These are phyloP conservation scores for Pipistrellus pipistrellus DNA, from an alignment of 2,797 vertebrate genomes.

Conservation along the genomic window DNA sequence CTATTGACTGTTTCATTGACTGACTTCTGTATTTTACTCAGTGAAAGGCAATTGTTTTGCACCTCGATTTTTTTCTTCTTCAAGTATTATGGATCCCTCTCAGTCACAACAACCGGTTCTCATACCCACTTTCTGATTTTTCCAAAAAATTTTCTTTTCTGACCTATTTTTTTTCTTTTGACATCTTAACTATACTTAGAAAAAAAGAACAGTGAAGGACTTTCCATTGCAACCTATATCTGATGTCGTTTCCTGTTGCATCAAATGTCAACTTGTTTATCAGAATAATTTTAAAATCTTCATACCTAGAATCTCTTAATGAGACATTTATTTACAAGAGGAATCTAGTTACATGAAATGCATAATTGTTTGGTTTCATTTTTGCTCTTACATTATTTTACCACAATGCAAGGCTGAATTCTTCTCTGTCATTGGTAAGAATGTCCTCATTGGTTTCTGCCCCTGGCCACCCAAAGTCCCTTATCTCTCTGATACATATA, in stretches of 20 bases:
- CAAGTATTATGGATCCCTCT: not conserved
- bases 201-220: not conserved
- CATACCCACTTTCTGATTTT: constrained; percentile 18
- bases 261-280: constrained; percentile 32
- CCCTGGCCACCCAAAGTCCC: not conserved
- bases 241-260: constrained; percentile 31
- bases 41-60: not conserved
- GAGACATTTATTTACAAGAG: constrained; percentile 28
- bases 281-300: not conserved
- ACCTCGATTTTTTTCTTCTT: not conserved
- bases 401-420: not conserved
- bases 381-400: constrained; percentile 23
- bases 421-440: not conserved
- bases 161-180: not conserved
- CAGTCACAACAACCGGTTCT: not conserved
- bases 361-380: constrained; percentile 12
- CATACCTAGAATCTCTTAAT: not conserved
- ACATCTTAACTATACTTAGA: not conserved
- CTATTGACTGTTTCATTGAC: not conserved
- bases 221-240: not conserved
- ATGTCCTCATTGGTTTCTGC: not conserved
- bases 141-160: constrained; percentile 10
- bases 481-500: not conserved
- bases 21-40: not conserved
- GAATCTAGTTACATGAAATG: not conserved